Base-by-base conservation (phyloP, 2,113 vertebrate genomes). In the Callionymus lyra region DNA sequence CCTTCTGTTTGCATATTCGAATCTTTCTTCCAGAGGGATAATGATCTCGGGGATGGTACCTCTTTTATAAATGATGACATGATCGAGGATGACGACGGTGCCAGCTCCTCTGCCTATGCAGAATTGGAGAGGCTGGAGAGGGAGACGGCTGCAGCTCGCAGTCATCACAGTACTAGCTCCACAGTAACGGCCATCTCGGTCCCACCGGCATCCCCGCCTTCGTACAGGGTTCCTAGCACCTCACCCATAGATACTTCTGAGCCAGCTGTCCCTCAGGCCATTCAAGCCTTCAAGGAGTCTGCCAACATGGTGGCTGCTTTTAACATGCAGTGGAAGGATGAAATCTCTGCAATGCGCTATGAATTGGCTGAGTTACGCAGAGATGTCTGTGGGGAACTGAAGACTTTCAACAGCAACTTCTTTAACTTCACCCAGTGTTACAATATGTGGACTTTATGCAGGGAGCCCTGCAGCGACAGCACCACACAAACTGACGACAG, bases 371-470 rank as follows among this genome's bases (percentile, higher is more conserved):
- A 87, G 59, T 70, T 87, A 31, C 82, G 86, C 1, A 70, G 84
- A 41, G 86, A 87, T 16, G 84, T 87, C 37, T 87, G 86, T 13
- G 85, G 84, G 5, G 86, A 87, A 57, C 46, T 87, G 43, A 87
- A 87, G 67, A 87, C 86, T 41, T 87, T 87, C 60, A 87, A 87
- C 81, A 87, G 84, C 69, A 87, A 87, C 78, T 87, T 87, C 74
- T 85, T 87, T 70, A 87, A 87, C 73, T 87, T 87, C 56, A 87
- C 86, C 41, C 86, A 86, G 82, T 87, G 86, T 69, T 87, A 87
- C 70, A 87, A 86, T 47, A 84, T 86, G 82, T 87, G 86, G 86
- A 84, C 82, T 32, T 76, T 86, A 66, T 85, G 85, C 61, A 77
- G 84, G 33, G 84, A 86, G 58, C 77, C 76, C 4, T 80, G 76